Conservation (phyloP, 2,888 invertebrate genomes). For the Agrochola lychnidis region DNA sequence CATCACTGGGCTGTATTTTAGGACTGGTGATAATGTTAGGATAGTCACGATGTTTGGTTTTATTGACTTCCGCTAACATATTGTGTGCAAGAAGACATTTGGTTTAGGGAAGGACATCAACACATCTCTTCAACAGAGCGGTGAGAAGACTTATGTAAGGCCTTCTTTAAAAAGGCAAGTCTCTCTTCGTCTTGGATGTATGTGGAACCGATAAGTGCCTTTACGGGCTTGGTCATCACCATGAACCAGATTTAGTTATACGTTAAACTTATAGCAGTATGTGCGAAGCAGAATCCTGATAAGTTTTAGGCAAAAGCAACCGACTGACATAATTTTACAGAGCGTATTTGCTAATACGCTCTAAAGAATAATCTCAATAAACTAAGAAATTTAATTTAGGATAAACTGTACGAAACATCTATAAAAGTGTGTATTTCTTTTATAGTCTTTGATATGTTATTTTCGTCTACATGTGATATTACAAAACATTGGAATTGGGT, state of each 20-base stretch:
- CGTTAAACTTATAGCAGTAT: not conserved
- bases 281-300: not conserved
- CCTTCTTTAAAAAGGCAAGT: not conserved
- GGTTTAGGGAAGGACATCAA: not conserved
- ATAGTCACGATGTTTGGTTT: not conserved
- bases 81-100: not conserved
- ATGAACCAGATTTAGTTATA: not conserved
- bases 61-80: conserved; percentile 11
- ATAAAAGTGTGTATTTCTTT: conserved; percentile 6
- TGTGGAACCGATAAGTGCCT: not conserved
- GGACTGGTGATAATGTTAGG: conserved; percentile 15
- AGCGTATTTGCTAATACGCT: not conserved
- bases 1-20: conserved; percentile 47
- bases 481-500: conserved; percentile 78
- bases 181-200: not conserved
- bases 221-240: not conserved
- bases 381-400: not conserved
- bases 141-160: not conserved
- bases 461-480: conserved; percentile 71
- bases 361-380: not conserved
- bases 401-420: conserved; percentile 1
- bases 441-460: conserved; percentile 58
- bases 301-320: not conserved
- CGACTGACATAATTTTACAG: not conserved
- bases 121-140: not conserved